Evolutionary conservation across 2,888 invertebrate genomes (phyloP), one percentile per base, ranked within the genome.

Genomic region (Agrilus mali): DNA sequence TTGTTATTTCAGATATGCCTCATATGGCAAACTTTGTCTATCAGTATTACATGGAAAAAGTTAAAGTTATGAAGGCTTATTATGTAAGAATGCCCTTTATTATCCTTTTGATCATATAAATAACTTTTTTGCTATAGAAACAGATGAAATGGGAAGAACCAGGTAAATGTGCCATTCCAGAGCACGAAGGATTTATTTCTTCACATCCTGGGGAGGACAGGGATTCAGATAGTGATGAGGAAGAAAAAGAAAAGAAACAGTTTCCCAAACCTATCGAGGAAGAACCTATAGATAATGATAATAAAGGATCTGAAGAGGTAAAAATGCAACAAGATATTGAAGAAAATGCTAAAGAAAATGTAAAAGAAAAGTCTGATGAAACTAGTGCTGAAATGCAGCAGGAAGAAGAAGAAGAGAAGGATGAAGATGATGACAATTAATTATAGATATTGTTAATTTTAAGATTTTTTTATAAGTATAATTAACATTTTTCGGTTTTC

Each of bases 11-110:
- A 48, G 86, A 92, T 65, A 95, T 97, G 88, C 80, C 89, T 2
- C 87, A 94, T 60, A 93, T 96, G 87, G 90, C 93, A 1, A 81
- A 88, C 60, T 93, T 88, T 68, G 96, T 97, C 1, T 94, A 88
- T 66, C 85, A 93, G 57, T 81, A 90, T 69, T 97, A 97, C 64
- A 77, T 86, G 60, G 75, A 80, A 41, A 78, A 81, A 58, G 78
- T 89, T 41, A 77, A 80, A 44, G 70, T 71, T 34, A 64, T 82
- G 54, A 79, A 80, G 55, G 64, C 68, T 46, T 67, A 64, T 48
- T 67, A 66, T 55, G 59, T 47, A 43, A 48, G 42, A 35, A 15
- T 20, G 31, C 3, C 32, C n/a, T 37, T 2, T 10, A 10, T 17
- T 6, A 17, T 3, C 12, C 8, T 37, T 16, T 14, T 37, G 17